phyloP scores from a whole-genome alignment of 2,113 vertebrate species.

The Eretmochelys imbricata region DNA sequence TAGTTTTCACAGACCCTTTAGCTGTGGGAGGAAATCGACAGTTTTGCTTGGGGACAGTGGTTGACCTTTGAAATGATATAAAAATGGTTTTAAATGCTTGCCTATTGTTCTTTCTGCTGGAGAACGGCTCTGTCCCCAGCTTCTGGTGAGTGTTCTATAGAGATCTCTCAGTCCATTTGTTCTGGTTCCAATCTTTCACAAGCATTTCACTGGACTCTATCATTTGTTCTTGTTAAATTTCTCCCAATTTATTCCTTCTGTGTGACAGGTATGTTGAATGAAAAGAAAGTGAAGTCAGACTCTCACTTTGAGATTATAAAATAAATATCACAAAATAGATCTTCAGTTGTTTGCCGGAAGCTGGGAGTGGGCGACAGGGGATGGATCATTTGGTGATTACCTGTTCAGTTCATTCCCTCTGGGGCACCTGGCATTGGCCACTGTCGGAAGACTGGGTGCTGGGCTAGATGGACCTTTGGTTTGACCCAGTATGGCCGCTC shows the following conservation, averaged over 20 bases:
- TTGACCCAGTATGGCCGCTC: no score
- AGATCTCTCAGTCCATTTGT: neutral
- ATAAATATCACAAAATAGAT: neutral
- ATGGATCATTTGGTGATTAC: no score
- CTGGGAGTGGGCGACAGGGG: no score
- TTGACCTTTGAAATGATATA: neutral
- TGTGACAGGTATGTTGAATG: neutral
- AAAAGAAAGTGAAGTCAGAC: neutral
- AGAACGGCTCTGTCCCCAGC: neutral
- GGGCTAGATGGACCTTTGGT: no score
- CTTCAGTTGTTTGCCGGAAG: rapidly evolving
- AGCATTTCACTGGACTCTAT: neutral
- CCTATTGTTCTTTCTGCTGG: neutral
- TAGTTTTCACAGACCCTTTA: neutral
- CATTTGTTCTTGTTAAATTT: neutral
- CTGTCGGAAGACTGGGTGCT: no score
- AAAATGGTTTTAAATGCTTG: neutral
- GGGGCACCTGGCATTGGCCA: no score
- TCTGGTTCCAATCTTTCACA: neutral
- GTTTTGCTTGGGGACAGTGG: neutral
- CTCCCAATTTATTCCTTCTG: neutral
- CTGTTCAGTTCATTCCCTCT: no score
- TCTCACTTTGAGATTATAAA: neutral
- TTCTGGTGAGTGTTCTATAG: neutral
- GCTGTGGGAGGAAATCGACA: neutral